Evolutionary conservation across 2,113 vertebrate species (phyloP), one percentile per base, ranked within the genome.

Genomic region (Eptesicus fuscus): DNA sequence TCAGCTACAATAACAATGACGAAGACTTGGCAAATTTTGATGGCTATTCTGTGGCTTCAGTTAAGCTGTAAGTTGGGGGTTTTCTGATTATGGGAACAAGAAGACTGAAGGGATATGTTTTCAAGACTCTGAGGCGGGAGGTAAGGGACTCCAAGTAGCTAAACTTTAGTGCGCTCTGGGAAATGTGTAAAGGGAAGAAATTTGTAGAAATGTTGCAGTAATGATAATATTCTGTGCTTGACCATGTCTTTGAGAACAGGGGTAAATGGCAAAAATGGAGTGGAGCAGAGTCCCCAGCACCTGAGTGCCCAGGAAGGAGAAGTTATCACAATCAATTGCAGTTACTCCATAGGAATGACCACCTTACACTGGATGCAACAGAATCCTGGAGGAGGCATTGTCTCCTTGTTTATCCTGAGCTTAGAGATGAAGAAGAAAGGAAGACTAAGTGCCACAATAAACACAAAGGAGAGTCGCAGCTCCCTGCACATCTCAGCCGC

Each of bases 361-460:
- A 20, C 47, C 23, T 65, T 88, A 47, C 71, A 88, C 8, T 95
- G 92, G 76, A 22, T 93, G 18, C 67, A 42, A 32, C 77, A 95
- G 65, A 91, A 44, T 53, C 78, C 85, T 10, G 22, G 56, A 74
- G 47, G 63, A 88, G 4, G 30, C 7, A 14, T 88, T 61, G n/a
- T 63, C 63, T 88, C 67, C 35, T 76, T 96, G 53, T 42, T 93
- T n/a, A 80, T 5, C 16, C 59, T 96, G 70, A 97, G 63, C 35
- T 69, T 86, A 73, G 56, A 91, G 49, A 95, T 70, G 42, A 92
- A 96, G 76, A 71, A 69, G 44, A 71, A 85, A 18, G 79, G 37
- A 37, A 90, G 83, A 83, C 1, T 92, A 16, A 40, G 18, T 20
- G 61, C 74, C 73, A 85, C n/a, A 5, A n/a, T 95, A 11, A 95